Percentiles rank a stretch among this genome's conserved stretches.
These are phyloP conservation scores for Propsilocerus akamusi DNA, from an alignment of 1,140 invertebrate species.

Conservation along the genomic window DNA sequence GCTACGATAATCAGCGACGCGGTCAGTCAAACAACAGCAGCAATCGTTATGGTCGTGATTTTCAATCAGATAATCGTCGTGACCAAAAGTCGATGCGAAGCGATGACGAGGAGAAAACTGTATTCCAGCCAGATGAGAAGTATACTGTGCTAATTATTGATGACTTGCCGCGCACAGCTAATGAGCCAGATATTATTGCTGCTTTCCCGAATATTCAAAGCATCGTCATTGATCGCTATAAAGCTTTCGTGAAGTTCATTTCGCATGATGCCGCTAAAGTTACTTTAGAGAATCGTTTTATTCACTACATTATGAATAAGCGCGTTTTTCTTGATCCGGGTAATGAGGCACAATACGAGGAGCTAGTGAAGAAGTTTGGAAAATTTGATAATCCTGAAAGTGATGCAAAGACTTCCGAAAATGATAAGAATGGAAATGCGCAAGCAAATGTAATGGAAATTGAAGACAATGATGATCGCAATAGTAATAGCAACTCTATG, in stretches of 20 bases:
- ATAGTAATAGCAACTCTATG: neutral
- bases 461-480: conserved; percentile 9
- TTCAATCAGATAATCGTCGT: neutral
- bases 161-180: neutral
- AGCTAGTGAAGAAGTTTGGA: conserved; percentile 10
- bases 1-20: neutral
- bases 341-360: conserved; percentile 16
- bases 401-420: neutral
- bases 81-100: neutral
- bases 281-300: neutral
- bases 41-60: neutral
- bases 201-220: neutral
- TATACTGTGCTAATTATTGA: neutral
- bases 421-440: neutral
- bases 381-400: neutral
- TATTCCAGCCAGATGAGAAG: neutral
- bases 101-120: neutral
- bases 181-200: neutral
- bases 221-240: neutral
- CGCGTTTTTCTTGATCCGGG: conserved; percentile 13
- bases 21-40: neutral
- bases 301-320: neutral
- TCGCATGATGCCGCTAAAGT: neutral
- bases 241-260: neutral
- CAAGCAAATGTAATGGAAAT: conserved; percentile 5